Evolutionary conservation across 30 jellyfish, hydroid and myxozoan genomes (phyloP), one percentile per base, ranked within the genome.

Genomic region (Aurelia aurita complex sp. Pacific): DNA sequence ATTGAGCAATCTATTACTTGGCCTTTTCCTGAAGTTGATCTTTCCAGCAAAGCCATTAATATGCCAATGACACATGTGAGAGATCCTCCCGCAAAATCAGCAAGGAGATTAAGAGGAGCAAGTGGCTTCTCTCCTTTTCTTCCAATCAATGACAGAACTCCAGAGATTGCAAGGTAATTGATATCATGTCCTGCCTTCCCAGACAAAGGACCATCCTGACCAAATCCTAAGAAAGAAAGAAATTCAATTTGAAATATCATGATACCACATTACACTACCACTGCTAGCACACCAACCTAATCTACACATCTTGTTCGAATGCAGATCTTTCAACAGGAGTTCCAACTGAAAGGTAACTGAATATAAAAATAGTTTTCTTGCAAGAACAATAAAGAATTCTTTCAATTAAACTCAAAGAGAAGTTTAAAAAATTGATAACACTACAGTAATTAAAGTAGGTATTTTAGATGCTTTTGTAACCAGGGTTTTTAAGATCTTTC

Each of bases 61-160:
- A 94, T 89, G 3, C 99, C 99, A 64, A 86, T 71, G 5, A 89
- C 99, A 69, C 98, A 96, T 1, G 89, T 70, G 50, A 94, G 54
- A 10, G 97, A 64, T 2, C 99, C 99, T 5, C 99, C 99, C 29
- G 96, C 99, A 76, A 94, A 94, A 76, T 94, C 99, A 12, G 98
- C 99, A 50, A 94, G 96, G 33, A 94, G 89, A 71, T 94, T 94
- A 10, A 89, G 52, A 10, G 99, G 99, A 7, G 97, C 96, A 23
- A 78, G 60, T 2, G 99, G 99, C 64, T 89, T 89, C 38, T 89
- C 96, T 15, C 92, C 96, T 73, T 80, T 85, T 32, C 97, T 73
- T 2, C 99, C 99, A 54, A 94, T 69, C 87, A 72, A 18, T 17
- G 99, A 94, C 64, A 94, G 76, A 10, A 94, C 85, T 4, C 99